Evolutionary conservation across 1,140 invertebrate genomes (phyloP).

Genomic region (Asobara japonica): DNA sequence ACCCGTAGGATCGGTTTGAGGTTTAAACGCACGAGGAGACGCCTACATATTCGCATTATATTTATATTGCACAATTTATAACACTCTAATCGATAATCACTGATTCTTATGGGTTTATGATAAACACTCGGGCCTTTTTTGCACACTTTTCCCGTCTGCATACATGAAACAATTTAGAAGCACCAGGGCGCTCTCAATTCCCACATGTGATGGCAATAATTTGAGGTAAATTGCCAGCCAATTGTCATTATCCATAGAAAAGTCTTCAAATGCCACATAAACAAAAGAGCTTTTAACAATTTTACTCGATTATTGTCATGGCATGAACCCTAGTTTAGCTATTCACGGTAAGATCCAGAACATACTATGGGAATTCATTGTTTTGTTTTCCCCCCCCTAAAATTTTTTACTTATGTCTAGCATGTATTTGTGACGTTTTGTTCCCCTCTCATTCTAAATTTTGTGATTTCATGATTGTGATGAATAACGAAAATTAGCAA

Average conservation of each 20-base stretch:
- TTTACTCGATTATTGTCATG: constrained; percentile 21
- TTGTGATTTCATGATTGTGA: not conserved
- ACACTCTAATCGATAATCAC: constrained; percentile 21
- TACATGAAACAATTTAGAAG: constrained; percentile 48
- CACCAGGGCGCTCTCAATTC: constrained; percentile 45
- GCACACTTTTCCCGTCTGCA: constrained; percentile 51
- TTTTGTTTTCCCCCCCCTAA: constrained; percentile 39
- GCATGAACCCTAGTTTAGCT: constrained; percentile 46
- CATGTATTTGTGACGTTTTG: constrained; percentile 14
- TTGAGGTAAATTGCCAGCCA: not conserved
- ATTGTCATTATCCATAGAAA: too few relatives aligned
- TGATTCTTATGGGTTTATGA: constrained; percentile 9
- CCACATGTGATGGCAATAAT: constrained; percentile 12
- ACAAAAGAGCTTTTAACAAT: too few relatives aligned
- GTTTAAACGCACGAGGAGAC: constrained; percentile 33
- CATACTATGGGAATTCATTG: constrained; percentile 56
- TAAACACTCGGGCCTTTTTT: constrained; percentile 25
- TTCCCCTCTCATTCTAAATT: not conserved
- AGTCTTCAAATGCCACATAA: too few relatives aligned
- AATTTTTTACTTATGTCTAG: constrained; percentile 18
- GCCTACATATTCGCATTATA: constrained; percentile 32
- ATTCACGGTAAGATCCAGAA: constrained; percentile 45
- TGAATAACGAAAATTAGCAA: not conserved
- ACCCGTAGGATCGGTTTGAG: constrained; percentile 2
- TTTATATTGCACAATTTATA: constrained; percentile 23